Base-by-base conservation (phyloP, 2,888 invertebrate genomes). In the Bibio marci region DNA sequence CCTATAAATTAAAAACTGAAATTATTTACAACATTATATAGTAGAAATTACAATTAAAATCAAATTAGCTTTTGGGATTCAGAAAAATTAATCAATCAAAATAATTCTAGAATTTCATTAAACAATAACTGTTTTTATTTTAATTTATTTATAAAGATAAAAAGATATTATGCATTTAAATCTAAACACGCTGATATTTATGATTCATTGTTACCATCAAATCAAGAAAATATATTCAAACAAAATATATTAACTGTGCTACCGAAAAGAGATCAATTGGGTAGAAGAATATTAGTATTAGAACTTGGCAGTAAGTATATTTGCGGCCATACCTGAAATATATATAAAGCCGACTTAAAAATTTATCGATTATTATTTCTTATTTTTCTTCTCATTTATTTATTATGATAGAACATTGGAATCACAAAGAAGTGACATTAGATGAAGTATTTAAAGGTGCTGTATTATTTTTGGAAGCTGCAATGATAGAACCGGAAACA, bases 361-460 rank as follows among this genome's bases (percentile, higher is more conserved):
- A 22, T 15, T 35, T 14, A 13, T 31, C 39, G 37, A 27, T 38
- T 35, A 42, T 37, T 25, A 44, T 38, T 42, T 40, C n/a, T 33
- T 39, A 35, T 38, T 46, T 39, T 43, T 38, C 39, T 31, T 39
- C 37, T 47, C 50, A 6, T 22, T 22, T 22, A 6, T 22, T 22
- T 22, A 8, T 22, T 22, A 22, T 8, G 22, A 28, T 57, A 81
- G 81, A 79, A 52, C 77, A 74, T 64, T 87, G 86, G 86, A 83
- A 85, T 56, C 77, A 80, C 53, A 80, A 75, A 57, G 74, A 82
- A 56, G 80, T 80, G 42, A 64, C 66, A 1, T 63, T 86, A 41
- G 81, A 81, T 56, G 86, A 87, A 56, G 79, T 86, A 3, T 83
- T 79, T 63, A 81, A 85, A 53, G 85, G 82, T 2, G 76, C 77